Evolutionary conservation across 2,888 invertebrate species (phyloP).

Genomic region (Smittia aterrima): DNA sequence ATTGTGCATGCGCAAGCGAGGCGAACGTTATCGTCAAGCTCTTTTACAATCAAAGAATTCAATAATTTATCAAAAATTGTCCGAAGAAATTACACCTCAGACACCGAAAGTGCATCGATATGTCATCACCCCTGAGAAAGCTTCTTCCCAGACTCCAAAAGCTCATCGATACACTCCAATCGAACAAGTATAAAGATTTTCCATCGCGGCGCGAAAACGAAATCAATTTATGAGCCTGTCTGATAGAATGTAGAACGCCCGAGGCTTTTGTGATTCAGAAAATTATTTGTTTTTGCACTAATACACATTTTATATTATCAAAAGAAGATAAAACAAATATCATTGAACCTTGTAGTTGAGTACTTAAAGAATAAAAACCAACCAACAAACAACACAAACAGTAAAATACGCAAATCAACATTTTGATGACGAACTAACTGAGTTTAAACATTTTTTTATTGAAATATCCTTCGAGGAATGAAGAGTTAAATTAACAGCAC

Average conservation of each 20-base stretch:
- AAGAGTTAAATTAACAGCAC: neutral
- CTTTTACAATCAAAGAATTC: constrained; percentile 53
- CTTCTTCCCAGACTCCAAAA: constrained; percentile 66
- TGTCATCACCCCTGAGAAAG: constrained; percentile 55
- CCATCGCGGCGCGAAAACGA: neutral
- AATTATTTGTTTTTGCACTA: constrained; percentile 27
- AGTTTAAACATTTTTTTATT: neutral
- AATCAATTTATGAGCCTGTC: constrained; percentile 19
- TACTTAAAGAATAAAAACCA: constrained; percentile 26
- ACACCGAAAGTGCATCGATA: constrained; percentile 69
- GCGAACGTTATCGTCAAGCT: constrained; percentile 55
- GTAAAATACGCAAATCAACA: neutral
- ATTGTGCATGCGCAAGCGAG: constrained; percentile 56
- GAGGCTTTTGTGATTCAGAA: constrained; percentile 39
- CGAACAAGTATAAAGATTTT: constrained; percentile 53
- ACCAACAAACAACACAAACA: neutral
- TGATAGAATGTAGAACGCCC: neutral
- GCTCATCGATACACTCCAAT: constrained; percentile 64
- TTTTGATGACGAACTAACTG: neutral
- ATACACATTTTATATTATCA: neutral
- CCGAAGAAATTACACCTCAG: constrained; percentile 70
- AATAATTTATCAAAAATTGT: constrained; percentile 73
- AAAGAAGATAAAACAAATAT: neutral
- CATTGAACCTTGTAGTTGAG: constrained; percentile 27
- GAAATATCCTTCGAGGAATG: constrained; percentile 2